A percentile compares a stretch with the other conserved stretches of the same genome.
These are phyloP conservation scores for Characodon lateralis DNA, from an alignment of 2,797 vertebrate species.

Conservation along the genomic window DNA sequence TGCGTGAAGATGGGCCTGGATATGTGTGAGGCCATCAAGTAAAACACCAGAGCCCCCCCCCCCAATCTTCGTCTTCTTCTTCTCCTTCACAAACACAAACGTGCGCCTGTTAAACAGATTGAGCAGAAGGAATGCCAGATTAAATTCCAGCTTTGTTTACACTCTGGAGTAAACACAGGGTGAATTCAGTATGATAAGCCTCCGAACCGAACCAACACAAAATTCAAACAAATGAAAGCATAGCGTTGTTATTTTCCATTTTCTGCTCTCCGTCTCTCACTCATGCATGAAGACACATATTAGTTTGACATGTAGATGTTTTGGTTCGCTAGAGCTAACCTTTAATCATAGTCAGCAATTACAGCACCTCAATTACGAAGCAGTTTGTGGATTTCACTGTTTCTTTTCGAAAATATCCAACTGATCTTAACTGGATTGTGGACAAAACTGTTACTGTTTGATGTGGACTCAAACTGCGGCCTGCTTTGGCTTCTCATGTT, in stretches of 20 bases:
- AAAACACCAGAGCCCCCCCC: constrained; percentile 69
- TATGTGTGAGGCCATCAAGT: constrained; percentile 99
- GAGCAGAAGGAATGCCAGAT: constrained; percentile 65
- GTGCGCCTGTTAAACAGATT: constrained; percentile 57
- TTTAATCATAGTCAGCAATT: constrained; percentile 28
- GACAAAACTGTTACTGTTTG: neutral
- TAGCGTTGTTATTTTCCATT: too few species aligned
- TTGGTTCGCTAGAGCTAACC: constrained; percentile 24
- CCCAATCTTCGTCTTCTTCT: neutral
- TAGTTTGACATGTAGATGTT: constrained; percentile 21
- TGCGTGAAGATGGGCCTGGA: constrained; percentile 99
- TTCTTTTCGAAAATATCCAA: neutral
- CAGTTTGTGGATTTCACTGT: constrained; percentile 13
- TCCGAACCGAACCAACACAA: constrained; percentile 39
- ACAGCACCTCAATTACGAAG: constrained; percentile 9
- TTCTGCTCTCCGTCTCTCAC: constrained; percentile 17
- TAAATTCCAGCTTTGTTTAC: constrained; percentile 65
- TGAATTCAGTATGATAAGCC: constrained; percentile 65
- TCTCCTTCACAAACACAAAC: constrained; percentile 34
- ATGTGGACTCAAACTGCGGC: neutral
- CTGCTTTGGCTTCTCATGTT: neutral
- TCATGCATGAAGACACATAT: constrained; percentile 19
- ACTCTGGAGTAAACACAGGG: constrained; percentile 65
- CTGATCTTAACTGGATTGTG: neutral
- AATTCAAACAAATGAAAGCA: constrained; percentile 37